These are phyloP conservation scores for Rhea americana DNA, from an alignment of 2,113 vertebrate genomes.

Conservation along the genomic window DNA sequence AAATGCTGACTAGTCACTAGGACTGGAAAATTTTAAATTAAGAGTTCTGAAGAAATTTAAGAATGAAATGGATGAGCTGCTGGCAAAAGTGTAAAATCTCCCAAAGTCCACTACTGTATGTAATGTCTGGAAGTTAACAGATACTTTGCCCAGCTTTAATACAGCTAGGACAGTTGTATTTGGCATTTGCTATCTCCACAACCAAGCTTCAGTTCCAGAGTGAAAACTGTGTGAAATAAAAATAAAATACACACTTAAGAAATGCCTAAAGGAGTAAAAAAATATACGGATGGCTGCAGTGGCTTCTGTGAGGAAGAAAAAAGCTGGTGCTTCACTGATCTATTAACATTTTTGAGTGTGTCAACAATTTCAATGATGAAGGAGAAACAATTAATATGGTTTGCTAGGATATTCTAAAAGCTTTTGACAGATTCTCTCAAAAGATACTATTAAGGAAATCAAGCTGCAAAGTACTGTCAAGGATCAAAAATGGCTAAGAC, in stretches of 20 bases:
- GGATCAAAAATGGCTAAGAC: background rate
- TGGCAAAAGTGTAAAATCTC: background rate
- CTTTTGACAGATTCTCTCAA: background rate
- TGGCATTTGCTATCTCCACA: background rate
- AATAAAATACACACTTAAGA: background rate
- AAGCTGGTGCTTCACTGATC: background rate
- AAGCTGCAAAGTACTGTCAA: background rate
- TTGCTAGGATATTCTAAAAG: background rate
- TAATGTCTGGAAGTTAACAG: background rate
- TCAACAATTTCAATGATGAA: background rate
- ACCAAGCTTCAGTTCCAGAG: background rate
- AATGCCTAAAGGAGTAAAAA: background rate
- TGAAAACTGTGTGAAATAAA: background rate
- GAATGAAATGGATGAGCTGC: background rate
- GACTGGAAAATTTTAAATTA: slow-evolving; percentile 29
- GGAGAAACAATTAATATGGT: background rate
- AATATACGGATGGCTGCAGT: background rate
- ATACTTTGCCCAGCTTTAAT: background rate
- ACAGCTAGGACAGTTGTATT: background rate
- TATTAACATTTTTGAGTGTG: background rate
- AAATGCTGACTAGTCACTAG: background rate
- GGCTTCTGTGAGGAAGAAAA: background rate
- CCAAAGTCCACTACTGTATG: background rate
- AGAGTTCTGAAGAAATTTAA: slow-evolving; percentile 13
- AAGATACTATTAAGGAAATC: background rate